Evolutionary conservation across 2,888 invertebrate genomes (phyloP).

Genomic region (Lutraria lutraria): DNA sequence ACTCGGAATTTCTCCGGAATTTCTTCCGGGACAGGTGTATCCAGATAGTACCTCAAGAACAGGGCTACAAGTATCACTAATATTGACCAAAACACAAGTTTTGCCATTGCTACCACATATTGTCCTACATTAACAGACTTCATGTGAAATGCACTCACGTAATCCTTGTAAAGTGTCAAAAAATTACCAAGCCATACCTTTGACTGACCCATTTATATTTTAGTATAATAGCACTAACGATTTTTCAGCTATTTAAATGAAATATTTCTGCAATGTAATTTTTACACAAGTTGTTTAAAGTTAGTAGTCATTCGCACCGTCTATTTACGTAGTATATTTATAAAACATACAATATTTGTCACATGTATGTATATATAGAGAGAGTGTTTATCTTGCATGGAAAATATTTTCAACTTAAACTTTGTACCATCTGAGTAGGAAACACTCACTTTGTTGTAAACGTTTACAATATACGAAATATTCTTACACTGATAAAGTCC

Average conservation of each 20-base stretch:
- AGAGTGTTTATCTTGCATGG: background rate
- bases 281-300: background rate
- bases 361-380: background rate
- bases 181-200: background rate
- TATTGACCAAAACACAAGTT: slow-evolving; percentile 59
- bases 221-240: background rate
- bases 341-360: background rate
- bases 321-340: background rate
- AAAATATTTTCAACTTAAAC: background rate
- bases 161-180: slow-evolving; percentile 26
- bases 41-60: slow-evolving; percentile 71
- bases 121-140: slow-evolving; percentile 33
- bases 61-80: slow-evolving; percentile 61
- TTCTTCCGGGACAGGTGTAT: slow-evolving; percentile 72
- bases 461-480: background rate
- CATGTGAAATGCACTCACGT: slow-evolving; percentile 37
- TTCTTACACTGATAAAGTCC: background rate
- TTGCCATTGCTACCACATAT: slow-evolving; percentile 49
- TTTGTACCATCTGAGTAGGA: background rate
- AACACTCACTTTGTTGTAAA: background rate
- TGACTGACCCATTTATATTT: slow-evolving; percentile 28
- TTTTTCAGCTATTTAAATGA: background rate
- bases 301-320: background rate
- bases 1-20: slow-evolving; percentile 74
- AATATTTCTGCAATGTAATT: background rate